Base-by-base conservation (phyloP, 2,113 vertebrate genomes). In the Heterocephalus glaber region DNA sequence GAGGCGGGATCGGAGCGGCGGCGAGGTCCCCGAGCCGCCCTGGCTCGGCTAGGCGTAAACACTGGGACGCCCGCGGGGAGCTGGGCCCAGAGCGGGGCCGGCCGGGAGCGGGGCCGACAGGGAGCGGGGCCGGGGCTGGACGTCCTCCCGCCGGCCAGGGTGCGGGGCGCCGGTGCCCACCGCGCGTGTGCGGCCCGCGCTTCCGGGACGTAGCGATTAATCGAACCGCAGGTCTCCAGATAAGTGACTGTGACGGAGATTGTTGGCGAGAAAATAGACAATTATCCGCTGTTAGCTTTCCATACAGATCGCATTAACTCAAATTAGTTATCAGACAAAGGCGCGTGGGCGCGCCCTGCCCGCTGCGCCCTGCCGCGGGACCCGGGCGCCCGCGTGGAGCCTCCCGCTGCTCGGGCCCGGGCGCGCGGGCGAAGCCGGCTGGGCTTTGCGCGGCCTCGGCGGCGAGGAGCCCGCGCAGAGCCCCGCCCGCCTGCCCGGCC, bases 251-350 rank as follows among this genome's bases (percentile, higher is more conserved):
- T 99, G 98, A 99, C 98, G 98, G 98, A 98, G 98, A 98, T 98
- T 98, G 98, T 98, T 98, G 98, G 98, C 98, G 98, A 99, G 98
- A 99, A 99, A 99, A 99, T 99, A 99, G 98, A 99, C 98, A 99
- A 99, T 99, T 99, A 99, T 98, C 98, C 98, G 98, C 98, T 99
- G 98, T 99, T 99, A 98, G 98, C 98, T 99, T 99, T 98, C 98
- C 98, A 99, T 98, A 99, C 98, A 99, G 98, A 99, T 98, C 98
- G 98, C 98, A 99, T 99, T 99, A 99, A 99, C 98, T 98, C 98
- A 98, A 99, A 99, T 99, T 99, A 99, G 99, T 99, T 98, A 98
- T 98, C 98, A 99, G 98, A 98, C 99, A 98, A 99, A 99, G 98
- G 98, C 98, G 98, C 98, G 98, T 98, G 98, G 98, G 96, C 97